A percentile compares a stretch with the other conserved stretches of the same genome.
Evolutionary conservation across 2,888 invertebrate genomes (phyloP).

Genomic region (Plutella xylostella): DNA sequence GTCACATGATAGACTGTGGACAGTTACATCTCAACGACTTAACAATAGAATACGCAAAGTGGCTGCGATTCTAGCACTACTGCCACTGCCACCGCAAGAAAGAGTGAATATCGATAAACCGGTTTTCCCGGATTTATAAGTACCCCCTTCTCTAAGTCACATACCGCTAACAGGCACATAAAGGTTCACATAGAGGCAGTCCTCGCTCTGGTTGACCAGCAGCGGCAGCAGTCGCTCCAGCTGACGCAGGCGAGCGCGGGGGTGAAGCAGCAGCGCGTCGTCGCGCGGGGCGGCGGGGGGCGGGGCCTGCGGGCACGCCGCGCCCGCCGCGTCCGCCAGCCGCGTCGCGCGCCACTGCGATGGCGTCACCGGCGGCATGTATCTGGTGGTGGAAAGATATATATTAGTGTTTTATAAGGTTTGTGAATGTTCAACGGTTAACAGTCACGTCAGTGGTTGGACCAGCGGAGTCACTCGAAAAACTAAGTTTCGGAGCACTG

Average conservation of each 20-base stretch:
- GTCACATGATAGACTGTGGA: too few species aligned
- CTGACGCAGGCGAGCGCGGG: constrained; percentile 85
- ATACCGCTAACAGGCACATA: constrained; percentile 84
- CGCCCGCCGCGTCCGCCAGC: constrained; percentile 83
- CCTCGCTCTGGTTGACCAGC: constrained; percentile 94
- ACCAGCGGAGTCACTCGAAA: too few species aligned
- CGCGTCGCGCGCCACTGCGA: constrained; percentile 87
- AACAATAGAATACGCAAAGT: too few species aligned
- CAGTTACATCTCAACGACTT: too few species aligned
- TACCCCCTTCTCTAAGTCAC: constrained; percentile 9
- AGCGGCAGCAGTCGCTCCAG: constrained; percentile 86
- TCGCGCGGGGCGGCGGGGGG: constrained; percentile 57
- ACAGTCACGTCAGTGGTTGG: too few species aligned
- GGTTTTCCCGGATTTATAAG: too few species aligned
- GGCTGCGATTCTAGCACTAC: too few species aligned
- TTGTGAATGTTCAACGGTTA: too few species aligned
- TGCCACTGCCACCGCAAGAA: too few species aligned
- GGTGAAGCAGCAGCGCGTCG: constrained; percentile 78
- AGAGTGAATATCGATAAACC: too few species aligned
- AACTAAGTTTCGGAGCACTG: too few species aligned
- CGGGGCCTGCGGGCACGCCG: constrained; percentile 89
- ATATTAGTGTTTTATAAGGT: too few species aligned
- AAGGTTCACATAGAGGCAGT: constrained; percentile 97
- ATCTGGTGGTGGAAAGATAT: constrained; percentile 71
- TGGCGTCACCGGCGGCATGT: constrained; percentile 95